Evolutionary conservation across 2,113 vertebrate species (phyloP).

Genomic region (Sapajus apella): DNA sequence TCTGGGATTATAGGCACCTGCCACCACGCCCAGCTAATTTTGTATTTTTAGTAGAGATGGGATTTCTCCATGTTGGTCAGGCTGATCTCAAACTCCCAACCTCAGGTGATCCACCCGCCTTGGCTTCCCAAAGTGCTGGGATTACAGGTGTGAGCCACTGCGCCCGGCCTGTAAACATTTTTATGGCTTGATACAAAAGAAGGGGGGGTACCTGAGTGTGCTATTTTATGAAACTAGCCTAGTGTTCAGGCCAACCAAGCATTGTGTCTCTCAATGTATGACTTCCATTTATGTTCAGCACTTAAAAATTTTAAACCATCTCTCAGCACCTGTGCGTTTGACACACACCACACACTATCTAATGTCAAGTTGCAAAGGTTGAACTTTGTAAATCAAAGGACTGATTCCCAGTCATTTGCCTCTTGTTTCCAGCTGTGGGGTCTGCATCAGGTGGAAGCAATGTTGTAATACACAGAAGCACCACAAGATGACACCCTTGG

Average conservation of each 20-base stretch:
- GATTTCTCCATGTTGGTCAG: too few species aligned
- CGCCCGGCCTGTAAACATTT: not conserved
- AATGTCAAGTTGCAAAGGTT: constrained; percentile 17
- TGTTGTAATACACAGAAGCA: not conserved
- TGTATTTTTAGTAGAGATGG: not conserved
- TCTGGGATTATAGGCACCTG: not conserved
- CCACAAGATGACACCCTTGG: constrained; percentile 80
- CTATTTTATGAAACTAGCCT: constrained; percentile 4
- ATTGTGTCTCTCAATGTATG: constrained; percentile 9
- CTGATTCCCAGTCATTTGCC: not conserved
- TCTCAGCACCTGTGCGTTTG: not conserved
- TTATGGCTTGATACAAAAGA: not conserved
- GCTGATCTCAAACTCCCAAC: too few species aligned
- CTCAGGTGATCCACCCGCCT: too few species aligned
- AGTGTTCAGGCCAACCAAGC: not conserved
- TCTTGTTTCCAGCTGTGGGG: not conserved
- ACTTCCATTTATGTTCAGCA: not conserved
- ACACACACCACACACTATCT: not conserved
- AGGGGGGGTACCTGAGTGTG: not conserved
- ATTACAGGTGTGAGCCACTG: not conserved
- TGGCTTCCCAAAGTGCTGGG: not conserved
- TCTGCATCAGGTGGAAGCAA: not conserved
- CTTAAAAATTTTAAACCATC: not conserved
- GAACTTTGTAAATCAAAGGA: not conserved
- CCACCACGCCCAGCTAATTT: not conserved